Base-by-base conservation (phyloP, 2,888 invertebrate species). In the Ecliptopera silaceata region DNA sequence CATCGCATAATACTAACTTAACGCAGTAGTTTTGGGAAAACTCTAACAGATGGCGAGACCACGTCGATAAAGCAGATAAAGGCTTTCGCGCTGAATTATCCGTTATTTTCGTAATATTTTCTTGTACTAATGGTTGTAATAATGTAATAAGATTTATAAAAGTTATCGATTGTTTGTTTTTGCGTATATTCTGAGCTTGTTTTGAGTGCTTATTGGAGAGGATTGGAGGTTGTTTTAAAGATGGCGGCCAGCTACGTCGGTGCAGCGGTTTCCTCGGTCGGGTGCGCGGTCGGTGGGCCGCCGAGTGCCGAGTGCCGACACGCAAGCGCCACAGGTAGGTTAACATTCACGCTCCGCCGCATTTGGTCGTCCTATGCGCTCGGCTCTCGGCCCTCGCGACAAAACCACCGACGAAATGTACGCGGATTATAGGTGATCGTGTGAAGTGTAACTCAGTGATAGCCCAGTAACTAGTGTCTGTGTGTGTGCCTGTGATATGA, bases 261-360 rank as follows among this genome's bases (percentile, higher is more conserved):
- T 84, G 80, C 77, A 86, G 75, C 81, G 81, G 87, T 61, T 50
- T 68, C 70, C 68, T 72, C 79, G 83, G 83, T 77, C 80, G 76
- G 82, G 75, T 78, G 77, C 72, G 73, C 65, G 56, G 54, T 48
- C 54, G 55, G 70, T 66, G 63, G 69, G 66, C 64, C 55, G 69
- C 76, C 13, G 77, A 65, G 71, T 66, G 73, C 75, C 13, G 77
- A 65, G 71, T 65, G 73, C 74, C 82, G 88, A 91, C 91, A 91
- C 90, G 91, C 90, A 86, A 87, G 84, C 88, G 87, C 82, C 77
- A 77, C 89, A 90, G 91, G 89, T 90, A 90, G 89, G 91, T 89
- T 89, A 90, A 82, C 79, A 80, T 88, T 88, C 80, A 90, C 88
- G 91, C 80, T 89, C 88, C 77, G 84, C 77, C 86, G 89, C 89